These are phyloP conservation scores for Brenthis hecate DNA, from an alignment of 2,888 invertebrate species.

Conservation along the genomic window DNA sequence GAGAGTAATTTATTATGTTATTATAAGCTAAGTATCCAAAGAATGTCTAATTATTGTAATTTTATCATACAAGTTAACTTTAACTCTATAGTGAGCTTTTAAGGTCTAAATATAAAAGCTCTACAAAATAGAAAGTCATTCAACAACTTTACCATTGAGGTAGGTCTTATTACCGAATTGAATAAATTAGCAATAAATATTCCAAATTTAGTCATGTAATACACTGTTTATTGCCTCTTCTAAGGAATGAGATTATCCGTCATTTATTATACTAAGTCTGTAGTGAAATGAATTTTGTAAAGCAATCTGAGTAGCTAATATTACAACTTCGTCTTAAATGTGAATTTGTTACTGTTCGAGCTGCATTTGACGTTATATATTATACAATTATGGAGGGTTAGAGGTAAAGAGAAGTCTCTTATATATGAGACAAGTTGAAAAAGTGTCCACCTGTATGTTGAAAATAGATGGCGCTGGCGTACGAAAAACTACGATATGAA, in stretches of 20 bases:
- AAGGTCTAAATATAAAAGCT: slow-evolving; percentile 19
- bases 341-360: too few species aligned
- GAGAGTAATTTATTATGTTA: background rate
- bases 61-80: slow-evolving; percentile 16
- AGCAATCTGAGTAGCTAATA: slow-evolving; percentile 3
- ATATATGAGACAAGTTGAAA: too few species aligned
- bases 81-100: slow-evolving; percentile 11
- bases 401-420: too few species aligned
- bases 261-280: slow-evolving; percentile 14
- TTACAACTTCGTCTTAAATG: background rate
- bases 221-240: slow-evolving; percentile 7
- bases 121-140: slow-evolving; percentile 38
- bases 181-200: slow-evolving; percentile 39
- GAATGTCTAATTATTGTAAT: slow-evolving; percentile 21
- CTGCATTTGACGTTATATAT: too few species aligned
- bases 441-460: too few species aligned
- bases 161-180: slow-evolving; percentile 37
- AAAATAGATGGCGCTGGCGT: too few species aligned
- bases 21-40: slow-evolving; percentile 1
- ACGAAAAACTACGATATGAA: too few species aligned
- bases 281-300: background rate
- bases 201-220: slow-evolving; percentile 29
- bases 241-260: slow-evolving; percentile 15
- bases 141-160: slow-evolving; percentile 38
- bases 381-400: too few species aligned